Conservation (phyloP, 1,140 invertebrate genomes). For the Helicorthomorpha holstii region DNA sequence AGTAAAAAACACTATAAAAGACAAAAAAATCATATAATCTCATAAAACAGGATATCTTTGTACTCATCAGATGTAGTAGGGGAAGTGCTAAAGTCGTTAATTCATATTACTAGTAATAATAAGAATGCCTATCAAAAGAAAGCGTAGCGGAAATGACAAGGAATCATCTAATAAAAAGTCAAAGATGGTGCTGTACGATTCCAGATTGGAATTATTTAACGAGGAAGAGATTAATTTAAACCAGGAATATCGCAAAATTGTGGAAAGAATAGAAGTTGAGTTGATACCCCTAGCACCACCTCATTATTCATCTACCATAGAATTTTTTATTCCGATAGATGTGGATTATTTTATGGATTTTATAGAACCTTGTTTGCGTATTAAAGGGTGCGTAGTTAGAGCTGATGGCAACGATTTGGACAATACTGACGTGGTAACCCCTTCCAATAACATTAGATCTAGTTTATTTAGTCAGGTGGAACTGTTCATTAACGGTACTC, state of each 20-base stretch:
- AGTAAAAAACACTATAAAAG: background rate
- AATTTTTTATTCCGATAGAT: background rate
- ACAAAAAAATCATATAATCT: background rate
- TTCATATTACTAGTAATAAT: background rate
- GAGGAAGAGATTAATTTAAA: background rate
- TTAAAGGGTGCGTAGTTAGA: background rate
- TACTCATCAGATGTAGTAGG: background rate
- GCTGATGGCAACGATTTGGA: background rate
- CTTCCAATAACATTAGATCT: background rate
- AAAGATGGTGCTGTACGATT: background rate
- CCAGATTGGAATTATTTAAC: background rate
- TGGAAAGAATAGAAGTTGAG: background rate
- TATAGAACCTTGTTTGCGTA: background rate
- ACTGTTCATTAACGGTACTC: background rate
- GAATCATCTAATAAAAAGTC: background rate
- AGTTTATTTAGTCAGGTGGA: background rate
- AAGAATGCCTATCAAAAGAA: background rate
- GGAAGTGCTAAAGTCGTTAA: background rate
- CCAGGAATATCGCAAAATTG: background rate
- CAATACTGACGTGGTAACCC: background rate
- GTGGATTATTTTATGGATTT: background rate
- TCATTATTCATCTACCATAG: background rate
- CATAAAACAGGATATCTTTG: background rate
- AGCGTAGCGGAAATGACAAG: background rate
- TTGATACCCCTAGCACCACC: background rate